Base-by-base conservation (phyloP, 2,888 invertebrate genomes). In the Pycnomerus fuliginosus region DNA sequence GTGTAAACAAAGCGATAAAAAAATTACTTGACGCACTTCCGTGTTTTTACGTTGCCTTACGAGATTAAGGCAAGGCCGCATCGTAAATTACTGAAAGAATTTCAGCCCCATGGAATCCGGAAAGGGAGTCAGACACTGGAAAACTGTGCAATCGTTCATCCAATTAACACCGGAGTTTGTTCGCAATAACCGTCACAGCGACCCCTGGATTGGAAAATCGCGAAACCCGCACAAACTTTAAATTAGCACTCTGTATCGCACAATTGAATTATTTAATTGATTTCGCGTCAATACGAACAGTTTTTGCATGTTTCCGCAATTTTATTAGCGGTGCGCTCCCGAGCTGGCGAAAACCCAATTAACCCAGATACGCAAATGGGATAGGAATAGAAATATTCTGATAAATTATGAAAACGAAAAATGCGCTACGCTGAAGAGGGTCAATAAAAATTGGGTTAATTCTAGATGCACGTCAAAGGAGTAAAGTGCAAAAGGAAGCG, bases 111-210 rank as follows among this genome's bases (percentile, higher is more conserved):
- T 34, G 5, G 15, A 17, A 34, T 10, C 7, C 35, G 36, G 24
- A 36, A 38, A 30, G 25, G 12, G 32, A 39, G 32, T 39, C 39
- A 32, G 39, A 39, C 39, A 32, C 24, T 39, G 39, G 39, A 39
- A 39, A 39, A 39, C 39, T 39, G 39, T 11, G 14, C 39, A 15
- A 39, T 39, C 39, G 23, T 25, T 39, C 39, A 39, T 39, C 39
- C 39, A 39, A 39, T 39, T 39, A 39, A 32, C 39, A 32, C 39
- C 12, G 39, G 38, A 39, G 38, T 39, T 39, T 30, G 38, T 31
- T 39, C 31, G 31, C 38, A 11, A 39, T 31, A 39, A 39, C 37
- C 33, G 12, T n/a, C n/a, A 25, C 15, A 16, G 25, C 12, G 25
- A 20, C 16, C 31, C 15, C 31, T 39, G 11, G 8, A 31, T 20